Base-by-base conservation (phyloP, 2,113 vertebrate genomes). In the Rana temporaria region DNA sequence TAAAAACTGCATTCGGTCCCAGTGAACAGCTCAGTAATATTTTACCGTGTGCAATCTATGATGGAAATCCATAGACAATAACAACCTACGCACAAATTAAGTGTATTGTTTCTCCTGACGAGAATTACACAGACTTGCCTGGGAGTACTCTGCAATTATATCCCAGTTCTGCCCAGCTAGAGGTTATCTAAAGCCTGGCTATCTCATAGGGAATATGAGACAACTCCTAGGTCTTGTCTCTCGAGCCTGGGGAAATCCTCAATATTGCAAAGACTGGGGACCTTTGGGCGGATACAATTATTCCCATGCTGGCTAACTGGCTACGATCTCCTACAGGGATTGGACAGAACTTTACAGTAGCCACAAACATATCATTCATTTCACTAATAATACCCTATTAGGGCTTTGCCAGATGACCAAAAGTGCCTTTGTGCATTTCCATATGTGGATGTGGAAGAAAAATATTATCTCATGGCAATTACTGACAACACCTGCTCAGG, bases 301-400 rank as follows among this genome's bases (percentile, higher is more conserved):
- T 48, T 34, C 26, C 57, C 24, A 20, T 32, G 53, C 32, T 56
- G 19, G 53, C 24, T 64, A 18, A 53, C 60, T 64, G 48, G 60
- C 62, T 52, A 77, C 22, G 60, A 32, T 11, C 67, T 48, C 63
- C 80, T 30, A 57, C 17, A 66, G 71, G 62, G 17, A 59, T 59
- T 59, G 80, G 80, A 59, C 69, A 74, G 79, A 74, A 55, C 53
- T 67, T 57, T 64, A 75, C 32, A 52, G 62, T 82, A 82, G 71
- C 63, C 80, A 75, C 65, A 75, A 75, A 82, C 71, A 74, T 65
- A 81, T 81, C 52, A 72, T 75, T 75, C 48, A 59, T 48, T 66
- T 19, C 74, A 57, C 57, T 66, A 82, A 63, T 66, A 30, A 17
- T 19, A 11, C 52, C 80, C 75, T 63, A 67, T 82, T 82, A 74